phyloP scores from a whole-genome alignment of 2,888 invertebrate species.

The Sycophila texana region DNA sequence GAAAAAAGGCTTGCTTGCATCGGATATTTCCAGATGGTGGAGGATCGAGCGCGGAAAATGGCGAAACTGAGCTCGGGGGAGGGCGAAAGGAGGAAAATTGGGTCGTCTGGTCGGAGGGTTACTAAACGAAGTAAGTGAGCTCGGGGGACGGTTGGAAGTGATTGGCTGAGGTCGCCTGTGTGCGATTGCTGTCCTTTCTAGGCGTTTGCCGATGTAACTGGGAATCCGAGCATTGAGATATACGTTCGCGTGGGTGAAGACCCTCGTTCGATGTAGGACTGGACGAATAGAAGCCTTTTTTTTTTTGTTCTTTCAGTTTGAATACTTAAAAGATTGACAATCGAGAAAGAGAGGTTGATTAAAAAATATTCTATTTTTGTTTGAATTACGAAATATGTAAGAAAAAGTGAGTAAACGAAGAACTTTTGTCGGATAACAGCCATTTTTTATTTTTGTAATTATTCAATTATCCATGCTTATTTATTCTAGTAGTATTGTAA shows the following conservation, averaged over 20 bases:
- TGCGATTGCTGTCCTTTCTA: conserved; percentile 37
- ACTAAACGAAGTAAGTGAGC: conserved; percentile 33
- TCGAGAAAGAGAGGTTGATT: too few relatives aligned
- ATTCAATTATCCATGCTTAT: too few relatives aligned
- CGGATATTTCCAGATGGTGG: background rate
- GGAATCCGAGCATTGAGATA: too few relatives aligned
- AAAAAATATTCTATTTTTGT: too few relatives aligned
- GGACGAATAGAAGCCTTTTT: background rate
- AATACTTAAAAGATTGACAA: too few relatives aligned
- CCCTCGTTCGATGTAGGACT: background rate
- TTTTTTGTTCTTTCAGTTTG: background rate
- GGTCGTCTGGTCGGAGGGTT: conserved; percentile 41
- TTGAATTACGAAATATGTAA: too few relatives aligned
- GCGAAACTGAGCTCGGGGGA: conserved; percentile 17
- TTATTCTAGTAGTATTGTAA: too few relatives aligned
- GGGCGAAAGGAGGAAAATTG: conserved; percentile 48
- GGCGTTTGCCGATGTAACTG: conserved; percentile 5
- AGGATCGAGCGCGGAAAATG: background rate
- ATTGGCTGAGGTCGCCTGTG: conserved; percentile 38
- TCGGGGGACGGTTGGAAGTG: conserved; percentile 22
- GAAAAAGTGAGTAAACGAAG: too few relatives aligned
- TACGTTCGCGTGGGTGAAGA: too few relatives aligned
- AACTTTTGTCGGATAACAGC: too few relatives aligned
- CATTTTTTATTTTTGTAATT: too few relatives aligned
- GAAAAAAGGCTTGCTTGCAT: background rate